phyloP scores from a whole-genome alignment of 1,140 invertebrate genomes.

The Monomorium pharaonis region DNA sequence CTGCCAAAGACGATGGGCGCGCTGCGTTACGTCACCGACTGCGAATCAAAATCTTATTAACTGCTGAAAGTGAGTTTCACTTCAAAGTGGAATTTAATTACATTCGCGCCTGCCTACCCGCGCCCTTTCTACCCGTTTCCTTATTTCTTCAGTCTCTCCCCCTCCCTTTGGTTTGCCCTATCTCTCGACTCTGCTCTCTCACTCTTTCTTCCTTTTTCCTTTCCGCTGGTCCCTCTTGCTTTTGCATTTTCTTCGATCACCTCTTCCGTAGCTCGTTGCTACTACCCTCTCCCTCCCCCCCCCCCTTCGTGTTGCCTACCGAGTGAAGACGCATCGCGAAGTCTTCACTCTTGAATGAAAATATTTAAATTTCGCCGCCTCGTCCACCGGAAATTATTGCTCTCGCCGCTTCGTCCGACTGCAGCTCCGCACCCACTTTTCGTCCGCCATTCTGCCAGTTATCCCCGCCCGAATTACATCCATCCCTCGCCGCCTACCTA shows the following conservation, averaged over 20 bases:
- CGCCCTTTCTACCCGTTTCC: conserved; percentile 32
- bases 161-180: conserved; percentile 46
- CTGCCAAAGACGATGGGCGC: conserved; percentile 64
- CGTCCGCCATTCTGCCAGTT: conserved; percentile 39
- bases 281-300: too few species aligned
- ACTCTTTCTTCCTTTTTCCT: conserved; percentile 15
- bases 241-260: conserved; percentile 44
- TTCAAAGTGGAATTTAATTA: conserved; percentile 82
- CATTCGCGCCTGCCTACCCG: conserved; percentile 72
- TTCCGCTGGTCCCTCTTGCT: conserved; percentile 3
- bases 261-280: conserved; percentile 20
- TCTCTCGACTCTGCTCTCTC: conserved; percentile 14
- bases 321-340: conserved; percentile 55
- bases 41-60: conserved; percentile 83
- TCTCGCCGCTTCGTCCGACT: conserved; percentile 32
- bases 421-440: conserved; percentile 37
- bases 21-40: conserved; percentile 77
- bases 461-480: conserved; percentile 33
- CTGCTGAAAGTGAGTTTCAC: conserved; percentile 80
- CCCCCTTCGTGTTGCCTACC: conserved; percentile 6
- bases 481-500: neutral
- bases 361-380: conserved; percentile 73
- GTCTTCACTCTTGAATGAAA: conserved; percentile 70
- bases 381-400: conserved; percentile 72
- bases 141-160: conserved; percentile 25